Base-by-base conservation (phyloP, 2,797 vertebrate species). In the Tokudaia tokunoshimensis region DNA sequence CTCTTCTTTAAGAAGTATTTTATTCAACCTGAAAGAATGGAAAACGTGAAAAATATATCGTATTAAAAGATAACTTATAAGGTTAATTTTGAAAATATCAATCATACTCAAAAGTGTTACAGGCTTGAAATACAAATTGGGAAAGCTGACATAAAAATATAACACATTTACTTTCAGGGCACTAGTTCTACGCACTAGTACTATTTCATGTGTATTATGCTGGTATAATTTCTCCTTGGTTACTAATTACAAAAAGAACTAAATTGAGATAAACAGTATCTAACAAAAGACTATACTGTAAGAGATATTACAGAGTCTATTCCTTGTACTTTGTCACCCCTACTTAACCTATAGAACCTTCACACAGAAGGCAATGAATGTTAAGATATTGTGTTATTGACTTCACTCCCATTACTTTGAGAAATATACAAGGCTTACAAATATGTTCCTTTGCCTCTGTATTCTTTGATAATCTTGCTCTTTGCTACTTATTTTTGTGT, bases 21-120 rank as follows among this genome's bases (percentile, higher is more conserved):
- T 89, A 3, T 87, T 89, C 8, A 95, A 82, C 1, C 22, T 5
- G 22, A 3, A 41, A 34, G 0, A 26, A 10, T 29, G 3, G 19
- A 63, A 78, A 95, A 19, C 1, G 52, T 44, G 61, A 81, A 67
- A 65, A 78, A 91, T 74, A 63, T 11, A 22, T 67, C 34, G 75
- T 63, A 57, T 76, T 94, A 91, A 87, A 20, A 29, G 10, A 26
- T 59, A 86, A 26, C 80, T 75, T 94, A 52, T 52, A 94, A 72
- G 0, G 41, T 96, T 19, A 89, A 34, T 61, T 61, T 61, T 61
- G 24, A 94, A 76, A 47, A 20, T 37, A 3, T 34, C 57, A 70
- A 26, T 0, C 10, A 4, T 57, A 59, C 74, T 57, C 74, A 67
- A 50, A 67, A 74, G 59, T 55, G 22, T 57, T 86, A 11, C 37